Base-by-base conservation (phyloP, 2,888 invertebrate genomes). In the Artemia sinica region DNA sequence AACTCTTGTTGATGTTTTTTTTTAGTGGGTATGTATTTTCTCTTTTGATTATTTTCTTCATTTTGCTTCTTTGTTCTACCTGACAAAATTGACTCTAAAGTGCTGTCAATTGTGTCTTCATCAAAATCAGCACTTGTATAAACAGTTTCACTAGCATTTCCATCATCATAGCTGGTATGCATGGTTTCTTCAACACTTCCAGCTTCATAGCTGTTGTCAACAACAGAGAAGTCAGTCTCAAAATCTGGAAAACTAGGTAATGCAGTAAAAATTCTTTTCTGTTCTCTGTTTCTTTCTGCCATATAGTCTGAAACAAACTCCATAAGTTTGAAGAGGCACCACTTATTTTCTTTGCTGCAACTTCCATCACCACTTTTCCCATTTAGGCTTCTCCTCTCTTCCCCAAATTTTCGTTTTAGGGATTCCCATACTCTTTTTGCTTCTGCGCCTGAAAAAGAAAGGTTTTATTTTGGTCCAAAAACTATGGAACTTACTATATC, bases 251-350 rank as follows among this genome's bases (percentile, higher is more conserved):
- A 14, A 13, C 58, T 4, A 52, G 58, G 58, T 52, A 52, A 13
- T 52, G 58, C 58, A n/a, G 58, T 52, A 13, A 52, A 12, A 52
- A n/a, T 52, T 52, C 52, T 52, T n/a, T 52, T 52, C n/a, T 52
- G 58, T 58, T 58, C n/a, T n/a, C 58, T 58, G 58, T 58, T 58
- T 58, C 58, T 13, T n/a, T 4, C 58, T 14, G 14, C 58, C n/a
- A 7, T 14, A 14, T 58, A 58, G 14, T 58, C 58, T 14, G 14
- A 58, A 13, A 58, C 14, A 58, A 58, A 58, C 6, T 58, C 58
- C 58, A 58, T 58, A n/a, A 58, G 58, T 58, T 58, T 58, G 58
- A n/a, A 58, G 14, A 58, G 58, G 58, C n/a, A 13, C 58, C 58
- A 58, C 58, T 58, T 58, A 58, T 58, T 14, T 14, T 58, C 14